Evolutionary conservation across 1,140 invertebrate species (phyloP).

Genomic region (Meteorus sp.): DNA sequence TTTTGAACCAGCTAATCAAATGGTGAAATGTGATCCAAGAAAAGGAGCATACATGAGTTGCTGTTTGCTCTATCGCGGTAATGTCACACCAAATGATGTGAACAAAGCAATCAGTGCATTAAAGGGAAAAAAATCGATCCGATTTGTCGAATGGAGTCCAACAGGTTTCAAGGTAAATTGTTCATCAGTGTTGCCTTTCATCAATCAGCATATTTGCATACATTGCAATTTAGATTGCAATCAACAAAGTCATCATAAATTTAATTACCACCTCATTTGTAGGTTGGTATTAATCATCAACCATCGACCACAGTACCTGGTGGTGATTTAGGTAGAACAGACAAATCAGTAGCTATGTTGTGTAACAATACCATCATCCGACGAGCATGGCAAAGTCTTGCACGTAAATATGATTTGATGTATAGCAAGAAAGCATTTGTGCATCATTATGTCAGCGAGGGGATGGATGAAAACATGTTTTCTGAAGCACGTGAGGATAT

Average conservation of each 20-base stretch:
- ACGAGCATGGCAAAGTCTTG: conserved; percentile 70
- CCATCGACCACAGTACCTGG: conserved; percentile 73
- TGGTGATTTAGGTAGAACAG: conserved; percentile 70
- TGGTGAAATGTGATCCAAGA: conserved; percentile 65
- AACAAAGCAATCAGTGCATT: conserved; percentile 71
- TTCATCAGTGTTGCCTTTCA: too few relatives aligned
- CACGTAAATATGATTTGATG: conserved; percentile 74
- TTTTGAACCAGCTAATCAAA: too few relatives aligned
- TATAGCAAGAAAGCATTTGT: conserved; percentile 75
- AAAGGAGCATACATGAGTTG: conserved; percentile 66
- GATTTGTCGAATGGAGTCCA: conserved; percentile 77
- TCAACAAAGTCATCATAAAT: not conserved
- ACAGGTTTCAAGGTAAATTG: conserved; percentile 69
- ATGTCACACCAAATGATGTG: conserved; percentile 72
- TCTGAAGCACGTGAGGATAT: conserved; percentile 73
- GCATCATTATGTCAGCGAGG: conserved; percentile 79
- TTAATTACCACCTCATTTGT: conserved; percentile 27
- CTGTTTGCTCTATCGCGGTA: conserved; percentile 67
- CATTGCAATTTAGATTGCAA: not conserved
- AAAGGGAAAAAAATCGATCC: conserved; percentile 67
- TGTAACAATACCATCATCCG: conserved; percentile 77
- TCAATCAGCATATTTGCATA: too few relatives aligned
- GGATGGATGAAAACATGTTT: conserved; percentile 77
- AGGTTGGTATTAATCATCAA: conserved; percentile 71
- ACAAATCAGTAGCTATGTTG: conserved; percentile 72